Conservation (phyloP, 2,797 vertebrate species). For the Sebastes diploproa region DNA sequence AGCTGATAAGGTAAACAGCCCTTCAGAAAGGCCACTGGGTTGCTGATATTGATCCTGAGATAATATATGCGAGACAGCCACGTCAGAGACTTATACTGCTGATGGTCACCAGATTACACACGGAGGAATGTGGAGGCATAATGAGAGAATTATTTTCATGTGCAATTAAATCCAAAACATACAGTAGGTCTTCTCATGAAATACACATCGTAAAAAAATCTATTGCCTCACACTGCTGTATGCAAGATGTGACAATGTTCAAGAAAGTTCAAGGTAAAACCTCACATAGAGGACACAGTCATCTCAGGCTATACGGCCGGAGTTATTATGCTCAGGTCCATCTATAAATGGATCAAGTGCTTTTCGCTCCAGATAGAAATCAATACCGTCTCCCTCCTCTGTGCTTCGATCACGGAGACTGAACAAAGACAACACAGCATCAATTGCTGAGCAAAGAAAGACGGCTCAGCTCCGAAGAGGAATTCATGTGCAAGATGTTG, state of each 20-base stretch:
- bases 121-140: background rate
- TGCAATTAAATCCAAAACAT: background rate
- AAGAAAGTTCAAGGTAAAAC: background rate
- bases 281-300: background rate
- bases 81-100: conserved; percentile 24
- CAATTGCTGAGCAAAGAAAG: conserved; percentile 20
- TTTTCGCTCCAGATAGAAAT: conserved; percentile 53
- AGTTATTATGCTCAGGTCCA: conserved; percentile 56
- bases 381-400: conserved; percentile 62
- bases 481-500: conserved; percentile 27
- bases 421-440: conserved; percentile 40
- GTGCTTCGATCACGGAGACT: conserved; percentile 23
- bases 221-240: background rate
- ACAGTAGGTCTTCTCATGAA: background rate
- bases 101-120: conserved; percentile 13
- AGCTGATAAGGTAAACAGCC: conserved; percentile 50
- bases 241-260: background rate
- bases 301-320: conserved; percentile 13
- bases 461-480: conserved; percentile 8
- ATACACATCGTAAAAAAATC: background rate
- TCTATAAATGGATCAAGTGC: conserved; percentile 49
- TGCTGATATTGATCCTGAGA: conserved; percentile 64
- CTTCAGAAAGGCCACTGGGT: conserved; percentile 61
- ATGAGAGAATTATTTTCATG: background rate
- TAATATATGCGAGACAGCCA: conserved; percentile 38